phyloP scores from a whole-genome alignment of 2,888 invertebrate genomes.

The Sialis lutaria region DNA sequence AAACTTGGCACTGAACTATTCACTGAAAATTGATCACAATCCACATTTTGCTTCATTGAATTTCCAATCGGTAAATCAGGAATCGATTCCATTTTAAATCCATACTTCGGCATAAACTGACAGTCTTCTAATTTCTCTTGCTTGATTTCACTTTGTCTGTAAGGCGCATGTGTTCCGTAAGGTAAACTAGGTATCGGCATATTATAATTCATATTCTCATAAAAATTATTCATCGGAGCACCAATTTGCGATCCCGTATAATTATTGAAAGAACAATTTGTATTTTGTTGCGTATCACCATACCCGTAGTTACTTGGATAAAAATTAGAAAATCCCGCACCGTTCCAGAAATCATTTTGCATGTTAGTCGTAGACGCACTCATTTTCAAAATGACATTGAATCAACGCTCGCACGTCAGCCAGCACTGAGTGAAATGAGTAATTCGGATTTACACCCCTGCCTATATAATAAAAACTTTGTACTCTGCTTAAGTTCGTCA shows the following conservation, averaged over 20 bases:
- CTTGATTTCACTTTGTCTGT: neutral
- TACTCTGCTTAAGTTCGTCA: constrained; percentile 1
- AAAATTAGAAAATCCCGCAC: constrained; percentile 6
- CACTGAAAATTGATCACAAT: constrained; percentile 1
- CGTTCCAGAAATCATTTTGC: constrained; percentile 20
- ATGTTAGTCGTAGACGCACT: constrained; percentile 19
- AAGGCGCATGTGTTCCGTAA: neutral
- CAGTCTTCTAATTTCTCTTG: neutral
- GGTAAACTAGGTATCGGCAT: neutral
- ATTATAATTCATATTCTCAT: neutral
- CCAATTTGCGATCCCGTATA: neutral
- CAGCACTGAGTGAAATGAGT: neutral
- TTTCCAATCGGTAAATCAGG: neutral
- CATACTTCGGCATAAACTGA: neutral
- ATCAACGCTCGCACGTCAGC: neutral
- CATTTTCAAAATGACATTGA: constrained; percentile 13
- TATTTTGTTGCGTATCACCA: constrained; percentile 6
- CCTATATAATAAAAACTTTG: neutral
- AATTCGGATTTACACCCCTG: neutral
- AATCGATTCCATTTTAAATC: neutral
- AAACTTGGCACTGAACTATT: neutral
- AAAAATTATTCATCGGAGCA: neutral
- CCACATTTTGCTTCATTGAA: constrained; percentile 1
- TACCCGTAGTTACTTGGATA: constrained; percentile 10
- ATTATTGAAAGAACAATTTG: neutral